Evolutionary conservation across 2,797 vertebrate genomes (phyloP), one percentile per base, ranked within the genome.

Genomic region (Nothura maculosa): DNA sequence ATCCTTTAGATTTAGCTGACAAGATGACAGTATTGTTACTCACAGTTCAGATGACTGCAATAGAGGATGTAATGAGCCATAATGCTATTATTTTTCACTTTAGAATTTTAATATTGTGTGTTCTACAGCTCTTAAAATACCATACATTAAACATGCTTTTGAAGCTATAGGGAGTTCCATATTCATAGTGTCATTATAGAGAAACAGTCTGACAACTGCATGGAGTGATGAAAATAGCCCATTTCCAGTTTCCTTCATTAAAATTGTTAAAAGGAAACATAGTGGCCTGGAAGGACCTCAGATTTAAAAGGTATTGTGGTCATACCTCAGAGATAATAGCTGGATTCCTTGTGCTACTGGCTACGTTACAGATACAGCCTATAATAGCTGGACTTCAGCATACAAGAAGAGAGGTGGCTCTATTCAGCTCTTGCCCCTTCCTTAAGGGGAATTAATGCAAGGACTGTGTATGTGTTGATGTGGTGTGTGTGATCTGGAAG

Each of bases 61-160:
- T 91, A 88, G 78, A 89, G 86, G 94, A 96, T 89, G 92, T 96
- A 97, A 97, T 97, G 96, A 97, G 76, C 91, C 96, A 84, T 96
- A 97, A 96, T 97, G 75, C 86, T 93, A 94, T 97, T 97, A 97
- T 97, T 97, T 98, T 97, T 97, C 94, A 97, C 20, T 76, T 96
- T 96, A 87, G 87, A 97, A 96, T 97, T 96, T 97, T 96, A 97
- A 97, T 95, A 94, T 57, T 97, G 57, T 97, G 54, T 95, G 97
- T 97, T 96, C 82, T 94, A 84, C 54, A 93, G 90, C 91, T 95
- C 81, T 96, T 97, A 96, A 97, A 97, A 96, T 92, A 96, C 87
- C 92, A 96, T 96, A 76, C 87, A 97, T 97, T 97, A 97, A 98
- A 97, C 90, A 94, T 96, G 79, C 84, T 92, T 81, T 72, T 69